phyloP scores from a whole-genome alignment of 1,140 invertebrate species.

The Adoxophyes honmai region DNA sequence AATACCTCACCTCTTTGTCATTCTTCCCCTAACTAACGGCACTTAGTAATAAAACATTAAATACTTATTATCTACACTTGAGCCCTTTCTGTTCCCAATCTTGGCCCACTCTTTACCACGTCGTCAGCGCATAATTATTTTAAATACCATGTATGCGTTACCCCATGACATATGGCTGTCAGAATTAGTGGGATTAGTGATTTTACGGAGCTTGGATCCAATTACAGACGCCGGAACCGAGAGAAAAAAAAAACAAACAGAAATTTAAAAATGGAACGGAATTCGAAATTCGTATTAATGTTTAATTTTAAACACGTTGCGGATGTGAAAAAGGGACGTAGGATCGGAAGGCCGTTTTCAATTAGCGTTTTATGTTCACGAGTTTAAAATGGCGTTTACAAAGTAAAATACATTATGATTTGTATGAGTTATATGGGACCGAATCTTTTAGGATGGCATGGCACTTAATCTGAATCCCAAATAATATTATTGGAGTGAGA shows the following conservation, averaged over 20 bases:
- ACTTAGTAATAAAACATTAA: too few species aligned
- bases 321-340: slow-evolving; percentile 20
- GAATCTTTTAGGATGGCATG: neutral
- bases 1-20: too few species aligned
- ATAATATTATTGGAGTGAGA: too few species aligned
- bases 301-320: slow-evolving; percentile 41
- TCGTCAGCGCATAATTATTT: slow-evolving; percentile 4
- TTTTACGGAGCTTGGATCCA: slow-evolving; percentile 70
- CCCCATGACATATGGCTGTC: slow-evolving; percentile 72
- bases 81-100: too few species aligned
- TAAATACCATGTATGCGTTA: slow-evolving; percentile 49
- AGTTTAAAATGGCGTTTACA: neutral
- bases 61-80: too few species aligned
- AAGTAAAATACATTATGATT: too few species aligned
- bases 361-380: slow-evolving; percentile 2
- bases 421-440: neutral
- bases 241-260: slow-evolving; percentile 62
- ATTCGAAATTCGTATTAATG: slow-evolving; percentile 38
- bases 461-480: too few species aligned
- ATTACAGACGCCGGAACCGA: slow-evolving; percentile 65
- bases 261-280: slow-evolving; percentile 60
- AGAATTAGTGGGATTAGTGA: slow-evolving; percentile 75
- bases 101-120: too few species aligned
- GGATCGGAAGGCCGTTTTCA: slow-evolving; percentile 1
- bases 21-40: too few species aligned